phyloP scores from a whole-genome alignment of 1,140 invertebrate species.

The Bombyx mandarina region DNA sequence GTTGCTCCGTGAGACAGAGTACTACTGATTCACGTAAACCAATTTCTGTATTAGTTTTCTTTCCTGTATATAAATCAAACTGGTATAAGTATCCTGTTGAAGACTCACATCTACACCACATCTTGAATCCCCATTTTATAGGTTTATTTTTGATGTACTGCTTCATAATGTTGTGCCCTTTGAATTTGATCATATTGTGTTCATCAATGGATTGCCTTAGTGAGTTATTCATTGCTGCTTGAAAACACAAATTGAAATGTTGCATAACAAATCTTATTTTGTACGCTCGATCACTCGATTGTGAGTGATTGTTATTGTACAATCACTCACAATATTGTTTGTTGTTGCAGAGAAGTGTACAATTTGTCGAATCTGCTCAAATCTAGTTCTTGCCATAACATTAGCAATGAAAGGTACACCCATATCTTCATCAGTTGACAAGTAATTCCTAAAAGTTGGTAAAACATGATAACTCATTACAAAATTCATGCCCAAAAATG shows the following conservation, averaged over 20 bases:
- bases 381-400: no score
- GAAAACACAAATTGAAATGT: constrained; percentile 25
- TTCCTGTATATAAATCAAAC: constrained; percentile 33
- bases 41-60: constrained; percentile 19
- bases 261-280: constrained; percentile 28
- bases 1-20: constrained; percentile 20
- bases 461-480: no score
- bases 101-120: constrained; percentile 25
- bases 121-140: constrained; percentile 28
- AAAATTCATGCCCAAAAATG: no score
- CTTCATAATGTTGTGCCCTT: constrained; percentile 25
- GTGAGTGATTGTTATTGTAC: no score
- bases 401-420: no score
- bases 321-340: no score
- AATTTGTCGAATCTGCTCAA: no score
- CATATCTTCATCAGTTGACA: no score
- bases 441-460: no score
- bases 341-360: no score
- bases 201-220: constrained; percentile 23
- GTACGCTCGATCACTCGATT: constrained; percentile 16
- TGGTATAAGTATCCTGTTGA: constrained; percentile 29
- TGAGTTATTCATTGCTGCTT: constrained; percentile 24
- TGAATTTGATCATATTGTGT: constrained; percentile 21
- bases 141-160: constrained; percentile 31
- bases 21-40: constrained; percentile 35